A percentile compares a stretch with the other conserved stretches of the same genome.
These are phyloP conservation scores for Leucophenga montana DNA, from an alignment of 2,888 invertebrate species.

Conservation along the genomic window DNA sequence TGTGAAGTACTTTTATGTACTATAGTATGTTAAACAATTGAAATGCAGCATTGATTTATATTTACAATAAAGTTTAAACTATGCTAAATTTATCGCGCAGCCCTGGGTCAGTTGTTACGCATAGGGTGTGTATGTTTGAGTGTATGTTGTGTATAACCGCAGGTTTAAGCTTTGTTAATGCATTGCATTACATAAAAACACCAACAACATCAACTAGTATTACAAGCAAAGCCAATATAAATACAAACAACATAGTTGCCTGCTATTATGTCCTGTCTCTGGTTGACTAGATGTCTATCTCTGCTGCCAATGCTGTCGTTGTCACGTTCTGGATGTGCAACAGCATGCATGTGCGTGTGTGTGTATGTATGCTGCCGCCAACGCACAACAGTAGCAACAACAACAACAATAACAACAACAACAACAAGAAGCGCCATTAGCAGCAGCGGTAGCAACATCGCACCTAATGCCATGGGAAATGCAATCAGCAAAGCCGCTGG, in stretches of 20 bases:
- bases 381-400: constrained; percentile 31
- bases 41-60: too few relatives aligned
- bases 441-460: constrained; percentile 32
- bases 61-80: too few relatives aligned
- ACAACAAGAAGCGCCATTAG: background rate
- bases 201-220: constrained; percentile 1
- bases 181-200: background rate
- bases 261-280: background rate
- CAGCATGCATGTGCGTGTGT: too few relatives aligned
- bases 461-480: constrained; percentile 32
- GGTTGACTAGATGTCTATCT: background rate
- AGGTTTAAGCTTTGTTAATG: constrained; percentile 17
- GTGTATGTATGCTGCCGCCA: constrained; percentile 20
- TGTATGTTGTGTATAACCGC: background rate
- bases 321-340: too few relatives aligned
- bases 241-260: constrained; percentile 15
- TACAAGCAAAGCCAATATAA: too few relatives aligned
- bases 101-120: too few relatives aligned
- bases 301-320: background rate
- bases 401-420: too few relatives aligned
- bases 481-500: constrained; percentile 47
- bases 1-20: too few relatives aligned
- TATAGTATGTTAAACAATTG: too few relatives aligned
- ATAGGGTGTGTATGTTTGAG: too few relatives aligned
- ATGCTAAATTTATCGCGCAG: too few relatives aligned